Evolutionary conservation across 2,797 vertebrate genomes (phyloP).

Genomic region (Paramormyrops hopkinsi): DNA sequence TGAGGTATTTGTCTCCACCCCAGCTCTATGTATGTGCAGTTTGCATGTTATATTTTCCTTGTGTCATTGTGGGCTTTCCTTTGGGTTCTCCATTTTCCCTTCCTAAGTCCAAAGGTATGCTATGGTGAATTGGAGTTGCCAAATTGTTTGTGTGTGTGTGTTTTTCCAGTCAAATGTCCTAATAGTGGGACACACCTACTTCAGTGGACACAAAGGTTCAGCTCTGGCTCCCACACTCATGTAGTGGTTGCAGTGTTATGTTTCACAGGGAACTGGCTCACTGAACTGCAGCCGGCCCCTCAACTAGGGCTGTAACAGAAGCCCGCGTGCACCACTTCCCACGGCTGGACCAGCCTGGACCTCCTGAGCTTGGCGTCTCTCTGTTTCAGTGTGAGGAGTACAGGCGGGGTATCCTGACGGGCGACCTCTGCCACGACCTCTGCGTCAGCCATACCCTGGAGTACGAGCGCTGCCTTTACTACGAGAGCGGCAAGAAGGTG

Average conservation of each 20-base stretch:
- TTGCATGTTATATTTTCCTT: neutral
- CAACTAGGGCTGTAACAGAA: neutral
- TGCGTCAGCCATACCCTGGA: conserved; percentile 70
- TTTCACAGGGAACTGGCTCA: neutral
- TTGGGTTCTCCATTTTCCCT: neutral
- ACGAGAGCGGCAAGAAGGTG: conserved; percentile 91
- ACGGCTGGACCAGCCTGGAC: neutral
- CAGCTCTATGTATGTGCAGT: neutral
- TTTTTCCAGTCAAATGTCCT: neutral
- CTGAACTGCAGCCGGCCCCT: neutral
- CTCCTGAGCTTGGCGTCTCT: neutral
- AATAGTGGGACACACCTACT: neutral
- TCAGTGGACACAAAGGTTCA: neutral
- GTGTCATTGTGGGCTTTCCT: neutral
- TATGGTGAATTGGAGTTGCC: neutral
- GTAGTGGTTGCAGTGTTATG: neutral
- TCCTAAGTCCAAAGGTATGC: neutral
- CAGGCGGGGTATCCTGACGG: conserved; percentile 66
- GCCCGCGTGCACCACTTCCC: neutral
- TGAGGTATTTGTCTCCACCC: neutral
- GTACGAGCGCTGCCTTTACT: conserved; percentile 85
- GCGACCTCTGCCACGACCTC: conserved; percentile 86
- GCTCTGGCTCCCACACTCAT: neutral
- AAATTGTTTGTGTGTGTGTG: neutral
- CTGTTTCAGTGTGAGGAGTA: conserved; percentile 77